Conservation (phyloP, 37 sponge, comb jelly and placozoan species). For the Chondrilla cf. caribensis region DNA sequence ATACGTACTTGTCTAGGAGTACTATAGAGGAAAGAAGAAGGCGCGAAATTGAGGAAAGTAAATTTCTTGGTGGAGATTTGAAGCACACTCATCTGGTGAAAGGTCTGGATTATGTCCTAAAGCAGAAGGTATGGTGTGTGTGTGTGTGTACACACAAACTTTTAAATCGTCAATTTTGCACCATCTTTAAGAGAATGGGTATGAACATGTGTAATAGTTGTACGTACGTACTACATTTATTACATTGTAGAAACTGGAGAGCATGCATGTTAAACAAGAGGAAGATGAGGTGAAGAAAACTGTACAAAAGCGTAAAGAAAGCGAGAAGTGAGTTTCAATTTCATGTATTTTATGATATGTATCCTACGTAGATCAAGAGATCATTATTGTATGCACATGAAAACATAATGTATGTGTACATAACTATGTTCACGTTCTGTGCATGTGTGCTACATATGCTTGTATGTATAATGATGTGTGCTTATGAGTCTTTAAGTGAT, state of each 20-base stretch:
- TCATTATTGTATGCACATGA: no score
- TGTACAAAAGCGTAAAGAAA: conserved; percentile 59
- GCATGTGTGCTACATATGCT: no score
- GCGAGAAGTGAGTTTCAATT: conserved; percentile 28
- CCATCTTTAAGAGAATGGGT: background rate
- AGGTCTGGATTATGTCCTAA: conserved; percentile 93
- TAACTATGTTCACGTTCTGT: no score
- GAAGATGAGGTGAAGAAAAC: conserved; percentile 37
- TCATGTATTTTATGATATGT: background rate
- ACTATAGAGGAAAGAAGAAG: conserved; percentile 63
- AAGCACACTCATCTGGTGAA: conserved; percentile 99
- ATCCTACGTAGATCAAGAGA: no score
- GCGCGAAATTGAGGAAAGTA: conserved; percentile 90
- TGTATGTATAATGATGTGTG: no score
- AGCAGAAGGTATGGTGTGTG: conserved; percentile 89
- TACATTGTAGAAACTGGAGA: conserved; percentile 5
- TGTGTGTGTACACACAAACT: background rate
- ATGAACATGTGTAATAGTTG: background rate
- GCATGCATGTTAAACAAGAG: background rate
- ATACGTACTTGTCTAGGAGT: conserved; percentile 25
- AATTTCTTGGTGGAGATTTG: conserved; percentile 98
- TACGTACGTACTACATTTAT: no score
- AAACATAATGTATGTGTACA: no score
- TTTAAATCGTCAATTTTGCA: background rate
- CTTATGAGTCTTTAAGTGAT: no score